Evolutionary conservation across 2,888 invertebrate genomes (phyloP), one percentile per base, ranked within the genome.

Genomic region (Trachelus troglodyta): DNA sequence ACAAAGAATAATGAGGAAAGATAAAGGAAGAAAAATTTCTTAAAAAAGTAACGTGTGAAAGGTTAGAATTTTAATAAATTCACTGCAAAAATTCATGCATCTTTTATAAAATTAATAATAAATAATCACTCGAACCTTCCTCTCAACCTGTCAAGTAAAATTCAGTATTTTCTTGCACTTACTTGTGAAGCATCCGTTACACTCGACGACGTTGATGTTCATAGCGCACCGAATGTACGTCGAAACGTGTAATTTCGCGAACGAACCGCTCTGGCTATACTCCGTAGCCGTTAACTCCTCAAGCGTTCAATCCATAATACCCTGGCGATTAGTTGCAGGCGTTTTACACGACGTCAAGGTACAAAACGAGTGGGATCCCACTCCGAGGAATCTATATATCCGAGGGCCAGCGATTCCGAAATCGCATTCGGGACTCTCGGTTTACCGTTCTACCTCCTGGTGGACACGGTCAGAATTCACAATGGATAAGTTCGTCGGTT

Each of bases 151-250:
- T 40, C 6, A 40, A 15, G 6, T 40, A 40, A 40, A 40, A 40
- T 40, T 40, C 40, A 40, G 40, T 40, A 40, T 40, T 15, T 40
- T 40, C 40, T 40, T 35, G 35, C 75, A 84, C 85, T 85, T 83
- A 86, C 85, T 85, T 83, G 79, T 79, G 75, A 78, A 31, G 71
- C 82, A 85, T 80, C 83, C 84, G 85, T 84, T 85, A 76, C 76
- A 82, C 77, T 81, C 83, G 76, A 77, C 81, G 76, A 81, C 80
- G 81, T 83, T 77, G 83, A 84, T 83, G 81, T 83, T 86, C 85
- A 86, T 85, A 85, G 82, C 83, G 80, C 81, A 84, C 82, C 81
- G 79, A 80, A 81, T 68, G 78, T 73, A 78, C 68, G 78, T 76
- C 73, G 33, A 76, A 73, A 71, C 75, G 75, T 78, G 76, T 71